A percentile compares a stretch with the other conserved stretches of the same genome.
Conservation (phyloP, 1,140 invertebrate species). For the Prorops nasuta region DNA sequence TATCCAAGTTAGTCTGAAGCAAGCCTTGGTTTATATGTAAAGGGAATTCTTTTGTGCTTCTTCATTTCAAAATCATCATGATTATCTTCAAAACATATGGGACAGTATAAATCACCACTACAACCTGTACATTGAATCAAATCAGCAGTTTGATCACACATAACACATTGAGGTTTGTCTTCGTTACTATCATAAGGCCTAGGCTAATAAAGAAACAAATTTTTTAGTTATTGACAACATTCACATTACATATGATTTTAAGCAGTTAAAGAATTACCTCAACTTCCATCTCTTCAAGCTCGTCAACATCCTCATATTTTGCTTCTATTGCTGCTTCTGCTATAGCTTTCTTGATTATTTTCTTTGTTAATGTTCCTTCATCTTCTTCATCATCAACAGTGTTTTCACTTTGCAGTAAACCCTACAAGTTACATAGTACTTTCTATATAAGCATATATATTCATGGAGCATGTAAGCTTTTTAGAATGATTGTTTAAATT, state of each 20-base stretch:
- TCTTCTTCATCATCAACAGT: constrained; percentile 30
- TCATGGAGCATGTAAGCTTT: too few relatives aligned
- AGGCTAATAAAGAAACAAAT: neutral
- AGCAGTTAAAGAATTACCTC: too few relatives aligned
- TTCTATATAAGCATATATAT: neutral
- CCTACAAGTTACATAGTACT: neutral
- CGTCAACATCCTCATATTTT: constrained; percentile 29
- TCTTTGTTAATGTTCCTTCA: constrained; percentile 32
- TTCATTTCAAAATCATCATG: constrained; percentile 43
- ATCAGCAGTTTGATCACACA: constrained; percentile 36
- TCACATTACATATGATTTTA: constrained; percentile 1
- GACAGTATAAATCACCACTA: constrained; percentile 40
- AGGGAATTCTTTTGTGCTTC: constrained; percentile 27
- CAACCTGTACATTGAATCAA: constrained; percentile 39
- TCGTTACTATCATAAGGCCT: constrained; percentile 21
- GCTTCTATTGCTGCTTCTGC: constrained; percentile 41
- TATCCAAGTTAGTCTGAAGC: too few relatives aligned
- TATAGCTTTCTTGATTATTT: constrained; percentile 41
- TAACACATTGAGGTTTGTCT: constrained; percentile 31
- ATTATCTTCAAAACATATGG: constrained; percentile 40
- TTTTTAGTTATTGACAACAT: neutral
- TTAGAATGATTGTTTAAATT: too few relatives aligned
- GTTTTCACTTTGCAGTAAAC: neutral
- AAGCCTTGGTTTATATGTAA: too few relatives aligned
- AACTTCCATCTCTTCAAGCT: constrained; percentile 34